These are phyloP conservation scores for Mongoloraphidia duomilia DNA, from an alignment of 2,888 invertebrate species.

Conservation along the genomic window DNA sequence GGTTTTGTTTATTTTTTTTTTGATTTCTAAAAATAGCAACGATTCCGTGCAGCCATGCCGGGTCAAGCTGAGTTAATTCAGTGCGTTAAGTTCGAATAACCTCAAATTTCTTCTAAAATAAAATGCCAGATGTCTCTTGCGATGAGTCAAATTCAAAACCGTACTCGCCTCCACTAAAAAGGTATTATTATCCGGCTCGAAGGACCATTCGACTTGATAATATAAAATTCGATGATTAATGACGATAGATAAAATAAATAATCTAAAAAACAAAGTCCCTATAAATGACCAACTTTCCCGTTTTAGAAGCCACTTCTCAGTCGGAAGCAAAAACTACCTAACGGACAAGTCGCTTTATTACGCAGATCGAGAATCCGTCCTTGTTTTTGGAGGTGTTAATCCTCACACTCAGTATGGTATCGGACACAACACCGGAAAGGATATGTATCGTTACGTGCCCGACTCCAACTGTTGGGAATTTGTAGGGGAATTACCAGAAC, in stretches of 20 bases:
- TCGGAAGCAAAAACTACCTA: slow-evolving; percentile 30
- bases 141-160: no score
- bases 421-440: slow-evolving; percentile 43
- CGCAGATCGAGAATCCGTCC: slow-evolving; percentile 42
- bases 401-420: slow-evolving; percentile 42
- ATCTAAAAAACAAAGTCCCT: neutral
- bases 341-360: slow-evolving; percentile 38
- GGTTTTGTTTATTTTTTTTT: no score
- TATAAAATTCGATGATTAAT: no score
- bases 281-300: neutral
- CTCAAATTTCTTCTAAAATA: no score
- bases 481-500: slow-evolving; percentile 52
- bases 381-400: slow-evolving; percentile 56
- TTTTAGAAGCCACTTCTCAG: neutral
- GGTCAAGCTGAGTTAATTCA: no score
- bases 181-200: no score
- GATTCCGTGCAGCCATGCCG: no score
- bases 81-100: no score
- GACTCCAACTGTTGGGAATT: slow-evolving; percentile 48
- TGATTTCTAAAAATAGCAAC: no score
- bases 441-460: slow-evolving; percentile 43
- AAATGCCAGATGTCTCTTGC: no score
- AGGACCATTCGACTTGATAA: no score
- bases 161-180: no score
- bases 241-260: neutral